Conservation (phyloP, 2,113 vertebrate species). For the Rhinichthys klamathensis region DNA sequence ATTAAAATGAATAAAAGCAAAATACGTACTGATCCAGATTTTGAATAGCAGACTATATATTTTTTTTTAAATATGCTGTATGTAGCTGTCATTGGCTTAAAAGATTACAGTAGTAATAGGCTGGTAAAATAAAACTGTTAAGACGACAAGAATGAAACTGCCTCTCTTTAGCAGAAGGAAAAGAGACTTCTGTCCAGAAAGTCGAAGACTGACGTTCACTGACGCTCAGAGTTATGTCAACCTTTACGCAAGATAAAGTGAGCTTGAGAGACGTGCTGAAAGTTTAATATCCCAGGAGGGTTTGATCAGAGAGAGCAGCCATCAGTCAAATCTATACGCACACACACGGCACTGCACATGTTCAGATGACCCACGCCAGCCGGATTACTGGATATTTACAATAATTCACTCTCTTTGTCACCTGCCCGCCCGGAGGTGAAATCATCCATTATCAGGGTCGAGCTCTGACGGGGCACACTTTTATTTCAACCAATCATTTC, state of each 20-base stretch:
- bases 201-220: not conserved
- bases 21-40: too few relatives aligned
- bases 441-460: conserved; percentile 20
- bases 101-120: not conserved
- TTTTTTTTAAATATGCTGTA: too few relatives aligned
- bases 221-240: conserved; percentile 20
- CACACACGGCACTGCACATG: conserved; percentile 1
- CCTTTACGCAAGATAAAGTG: conserved; percentile 25
- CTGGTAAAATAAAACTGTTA: not conserved
- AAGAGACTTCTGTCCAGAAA: not conserved
- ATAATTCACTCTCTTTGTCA: conserved; percentile 31
- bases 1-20: not conserved
- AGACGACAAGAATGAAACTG: too few relatives aligned
- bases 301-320: not conserved
- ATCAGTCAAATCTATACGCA: conserved; percentile 18
- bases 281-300: conserved; percentile 29
- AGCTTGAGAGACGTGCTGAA: conserved; percentile 14
- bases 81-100: not conserved
- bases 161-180: not conserved
- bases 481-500: conserved; percentile 21
- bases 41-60: too few relatives aligned
- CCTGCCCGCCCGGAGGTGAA: not conserved
- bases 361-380: not conserved
- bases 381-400: conserved; percentile 22
- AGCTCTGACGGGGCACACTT: not conserved